phyloP scores from a whole-genome alignment of 1,140 invertebrate species.

The Ostrea denselamellosa region DNA sequence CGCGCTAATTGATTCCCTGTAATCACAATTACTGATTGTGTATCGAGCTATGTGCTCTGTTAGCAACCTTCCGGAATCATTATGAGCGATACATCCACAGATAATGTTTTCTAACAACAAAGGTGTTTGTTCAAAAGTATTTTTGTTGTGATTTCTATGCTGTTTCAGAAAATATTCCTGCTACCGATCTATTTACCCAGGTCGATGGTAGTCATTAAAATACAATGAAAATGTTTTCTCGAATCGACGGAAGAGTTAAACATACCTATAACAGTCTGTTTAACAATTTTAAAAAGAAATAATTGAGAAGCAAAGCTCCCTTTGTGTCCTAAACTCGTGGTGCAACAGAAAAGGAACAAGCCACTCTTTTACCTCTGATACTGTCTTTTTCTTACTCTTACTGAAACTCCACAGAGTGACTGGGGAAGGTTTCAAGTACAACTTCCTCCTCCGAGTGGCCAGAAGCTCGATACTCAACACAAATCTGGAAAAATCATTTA shows the following conservation, averaged over 20 bases:
- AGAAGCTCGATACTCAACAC: background rate
- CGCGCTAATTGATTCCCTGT: conserved; percentile 22
- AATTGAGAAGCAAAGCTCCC: background rate
- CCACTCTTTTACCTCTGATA: background rate
- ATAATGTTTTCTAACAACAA: conserved; percentile 36
- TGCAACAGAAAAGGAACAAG: background rate
- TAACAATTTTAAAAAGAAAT: conserved; percentile 35
- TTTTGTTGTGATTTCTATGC: conserved; percentile 38
- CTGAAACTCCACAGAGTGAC: too few species aligned
- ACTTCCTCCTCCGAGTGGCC: background rate
- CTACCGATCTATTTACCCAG: conserved; percentile 28
- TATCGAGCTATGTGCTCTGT: background rate
- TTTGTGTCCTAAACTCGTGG: background rate
- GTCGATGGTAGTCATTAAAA: conserved; percentile 29
- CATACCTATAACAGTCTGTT: conserved; percentile 20
- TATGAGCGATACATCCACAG: background rate
- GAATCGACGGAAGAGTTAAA: background rate
- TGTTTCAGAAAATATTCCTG: conserved; percentile 32
- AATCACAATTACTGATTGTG: conserved; percentile 30
- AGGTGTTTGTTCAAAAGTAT: conserved; percentile 36
- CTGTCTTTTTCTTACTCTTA: background rate
- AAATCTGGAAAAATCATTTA: conserved; percentile 13
- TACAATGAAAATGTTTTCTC: conserved; percentile 34
- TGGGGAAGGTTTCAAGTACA: background rate
- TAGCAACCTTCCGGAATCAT: conserved; percentile 11